Evolutionary conservation across 2,888 invertebrate genomes (phyloP).

Genomic region (Herminia tarsipennalis): DNA sequence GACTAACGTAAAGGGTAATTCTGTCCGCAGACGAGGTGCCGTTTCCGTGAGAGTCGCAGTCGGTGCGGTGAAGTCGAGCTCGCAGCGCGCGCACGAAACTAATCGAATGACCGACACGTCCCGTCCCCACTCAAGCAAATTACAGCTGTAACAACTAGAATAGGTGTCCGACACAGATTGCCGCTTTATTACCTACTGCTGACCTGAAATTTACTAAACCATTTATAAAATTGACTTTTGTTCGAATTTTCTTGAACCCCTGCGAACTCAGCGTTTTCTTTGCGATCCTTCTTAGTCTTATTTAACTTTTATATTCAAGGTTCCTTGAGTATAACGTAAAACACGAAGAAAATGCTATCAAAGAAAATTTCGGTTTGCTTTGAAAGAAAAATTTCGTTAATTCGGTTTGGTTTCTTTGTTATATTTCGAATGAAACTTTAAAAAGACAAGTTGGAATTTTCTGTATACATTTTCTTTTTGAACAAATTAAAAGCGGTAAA

Average conservation of each 20-base stretch:
- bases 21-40: too few relatives aligned
- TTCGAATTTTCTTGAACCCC: conserved; percentile 22
- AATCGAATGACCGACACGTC: conserved; percentile 50
- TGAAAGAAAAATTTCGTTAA: conserved; percentile 32
- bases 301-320: conserved; percentile 39
- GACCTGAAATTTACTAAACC: conserved; percentile 25
- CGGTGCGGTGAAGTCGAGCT: not conserved
- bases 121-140: conserved; percentile 53
- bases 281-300: conserved; percentile 27
- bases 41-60: conserved; percentile 13
- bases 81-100: conserved; percentile 31
- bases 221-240: conserved; percentile 38
- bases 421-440: conserved; percentile 1
- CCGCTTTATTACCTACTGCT: conserved; percentile 34
- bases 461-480: too few relatives aligned
- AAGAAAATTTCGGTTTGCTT: conserved; percentile 27
- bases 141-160: conserved; percentile 50
- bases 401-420: conserved; percentile 25
- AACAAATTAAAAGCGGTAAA: too few relatives aligned
- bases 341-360: conserved; percentile 33
- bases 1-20: too few relatives aligned
- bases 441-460: too few relatives aligned
- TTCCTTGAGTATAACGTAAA: conserved; percentile 26
- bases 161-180: conserved; percentile 52
- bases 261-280: conserved; percentile 32